Base-by-base conservation (phyloP, 2,113 vertebrate genomes). In the Diglossa brunneiventris region DNA sequence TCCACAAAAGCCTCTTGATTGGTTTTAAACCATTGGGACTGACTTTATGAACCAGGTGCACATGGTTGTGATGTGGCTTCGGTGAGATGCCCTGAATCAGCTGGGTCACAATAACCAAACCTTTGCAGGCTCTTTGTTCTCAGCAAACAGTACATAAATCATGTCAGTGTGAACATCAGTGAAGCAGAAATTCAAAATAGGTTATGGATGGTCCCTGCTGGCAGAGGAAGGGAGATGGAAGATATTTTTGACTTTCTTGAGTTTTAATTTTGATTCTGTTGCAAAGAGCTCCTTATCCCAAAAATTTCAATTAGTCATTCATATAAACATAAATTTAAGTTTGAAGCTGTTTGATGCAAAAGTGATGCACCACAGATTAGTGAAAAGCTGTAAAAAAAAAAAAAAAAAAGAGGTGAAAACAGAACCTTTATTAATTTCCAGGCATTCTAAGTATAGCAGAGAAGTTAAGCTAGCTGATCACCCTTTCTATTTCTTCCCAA, bases 61-160 rank as follows among this genome's bases (percentile, higher is more conserved):
- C 17, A 15, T 41, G 37, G 61, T 17, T 92, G 31, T 92, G n/a
- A 42, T 78, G 33, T 81, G 49, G 55, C 39, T 87, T 58, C 87
- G 58, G 68, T 89, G 59, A 87, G 23, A 59, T 94, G 47, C 61
- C 35, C 19, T 75, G 64, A 91, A 59, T 89, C 52, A 94, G 14
- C 42, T 86, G 68, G 73, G 47, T 83, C 85, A 16, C 0, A 4
- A 58, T 92, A 83, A 87, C 64, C 73, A 83, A 55, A 91, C 21
- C 20, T 87, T 95, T 89, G 35, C 30, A 70, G 47, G 23, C 52
- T 75, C 77, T 80, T 92, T 55, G 42, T 87, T 77, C 52, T 39
- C 42, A 70, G 55, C 56, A 91, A 89, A 89, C 50, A 63, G 68
- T 30, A 87, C 69, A 89, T 84, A 89, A 94, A 81, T 95, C 64